These are phyloP conservation scores for Puma concolor DNA, from an alignment of 2,113 vertebrate genomes.

Conservation along the genomic window DNA sequence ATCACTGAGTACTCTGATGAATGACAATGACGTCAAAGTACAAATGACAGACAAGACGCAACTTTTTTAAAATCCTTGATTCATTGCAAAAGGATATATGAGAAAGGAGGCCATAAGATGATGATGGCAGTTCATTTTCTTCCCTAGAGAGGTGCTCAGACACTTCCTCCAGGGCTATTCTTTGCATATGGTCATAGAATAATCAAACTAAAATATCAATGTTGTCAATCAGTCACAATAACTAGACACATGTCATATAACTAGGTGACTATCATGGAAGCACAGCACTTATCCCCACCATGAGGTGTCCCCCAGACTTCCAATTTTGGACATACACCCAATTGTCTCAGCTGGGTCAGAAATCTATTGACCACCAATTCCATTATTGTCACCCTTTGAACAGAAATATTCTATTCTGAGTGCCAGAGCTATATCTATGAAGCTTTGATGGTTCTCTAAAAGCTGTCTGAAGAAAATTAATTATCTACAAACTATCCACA, in stretches of 20 bases:
- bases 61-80: neutral
- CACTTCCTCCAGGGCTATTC: neutral
- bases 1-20: neutral
- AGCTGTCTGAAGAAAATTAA: conserved; percentile 35
- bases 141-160: neutral
- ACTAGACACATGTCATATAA: neutral
- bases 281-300: neutral
- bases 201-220: neutral
- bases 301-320: neutral
- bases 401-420: neutral
- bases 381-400: neutral
- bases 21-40: conserved; percentile 21
- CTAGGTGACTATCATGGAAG: neutral
- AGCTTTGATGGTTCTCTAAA: neutral
- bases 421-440: neutral
- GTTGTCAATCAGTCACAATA: neutral
- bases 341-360: neutral
- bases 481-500: neutral
- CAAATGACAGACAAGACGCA: neutral
- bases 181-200: neutral
- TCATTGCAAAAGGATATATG: neutral
- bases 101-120: neutral
- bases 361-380: neutral
- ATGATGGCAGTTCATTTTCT: neutral
- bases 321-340: neutral